Evolutionary conservation across 2,888 invertebrate genomes (phyloP).

Genomic region (Cynaeus angustus): DNA sequence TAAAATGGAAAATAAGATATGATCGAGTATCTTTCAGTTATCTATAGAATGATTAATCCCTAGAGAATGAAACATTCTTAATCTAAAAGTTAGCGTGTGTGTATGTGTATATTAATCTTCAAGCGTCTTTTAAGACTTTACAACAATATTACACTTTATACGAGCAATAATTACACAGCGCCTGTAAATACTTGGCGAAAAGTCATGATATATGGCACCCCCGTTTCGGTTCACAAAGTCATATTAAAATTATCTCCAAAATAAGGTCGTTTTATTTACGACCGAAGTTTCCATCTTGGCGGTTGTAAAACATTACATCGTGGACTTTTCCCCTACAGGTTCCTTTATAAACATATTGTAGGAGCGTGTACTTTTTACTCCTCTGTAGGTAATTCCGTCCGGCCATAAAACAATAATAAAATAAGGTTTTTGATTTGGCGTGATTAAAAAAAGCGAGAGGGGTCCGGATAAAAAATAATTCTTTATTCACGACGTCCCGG

Average conservation of each 20-base stretch:
- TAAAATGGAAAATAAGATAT: not conserved
- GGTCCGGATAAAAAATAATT: constrained; percentile 68
- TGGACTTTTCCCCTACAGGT: constrained; percentile 49
- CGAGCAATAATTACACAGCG: constrained; percentile 24
- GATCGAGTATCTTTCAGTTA: constrained; percentile 1
- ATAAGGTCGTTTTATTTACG: constrained; percentile 61
- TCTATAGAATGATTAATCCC: not conserved
- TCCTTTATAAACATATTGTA: constrained; percentile 47
- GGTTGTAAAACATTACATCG: constrained; percentile 57
- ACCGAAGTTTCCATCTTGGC: constrained; percentile 57
- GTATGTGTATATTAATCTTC: not conserved
- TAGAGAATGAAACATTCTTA: not conserved
- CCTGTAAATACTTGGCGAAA: constrained; percentile 35
- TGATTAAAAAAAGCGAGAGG: constrained; percentile 70
- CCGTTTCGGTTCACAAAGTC: constrained; percentile 43
- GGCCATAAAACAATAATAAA: constrained; percentile 68
- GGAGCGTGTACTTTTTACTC: constrained; percentile 47
- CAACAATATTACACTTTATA: constrained; percentile 8
- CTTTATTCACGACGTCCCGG: constrained; percentile 66
- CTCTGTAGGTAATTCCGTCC: constrained; percentile 61
- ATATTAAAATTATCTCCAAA: constrained; percentile 56
- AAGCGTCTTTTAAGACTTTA: constrained; percentile 11
- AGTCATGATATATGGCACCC: constrained; percentile 43
- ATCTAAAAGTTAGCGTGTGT: not conserved
- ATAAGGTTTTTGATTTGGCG: constrained; percentile 69